These are phyloP conservation scores for Napeogenes sylphis DNA, from an alignment of 2,888 invertebrate genomes.

Conservation along the genomic window DNA sequence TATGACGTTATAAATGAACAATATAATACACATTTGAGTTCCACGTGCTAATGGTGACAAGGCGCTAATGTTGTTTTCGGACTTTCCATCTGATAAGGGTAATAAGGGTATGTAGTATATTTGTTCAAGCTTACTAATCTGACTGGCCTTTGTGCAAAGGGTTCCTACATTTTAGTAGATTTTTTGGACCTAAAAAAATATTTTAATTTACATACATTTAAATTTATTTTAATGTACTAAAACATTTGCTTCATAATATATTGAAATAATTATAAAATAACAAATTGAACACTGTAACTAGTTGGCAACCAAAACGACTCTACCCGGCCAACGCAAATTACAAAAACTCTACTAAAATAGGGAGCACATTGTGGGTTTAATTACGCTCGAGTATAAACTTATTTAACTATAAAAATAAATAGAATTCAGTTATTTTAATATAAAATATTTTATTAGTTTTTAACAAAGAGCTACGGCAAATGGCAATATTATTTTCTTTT, in stretches of 20 bases:
- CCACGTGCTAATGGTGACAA: conserved; percentile 50
- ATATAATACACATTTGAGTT: conserved; percentile 27
- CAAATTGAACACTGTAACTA: too few relatives aligned
- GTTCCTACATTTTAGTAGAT: conserved; percentile 24
- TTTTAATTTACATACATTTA: background rate
- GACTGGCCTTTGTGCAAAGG: conserved; percentile 34
- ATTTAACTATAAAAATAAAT: too few relatives aligned
- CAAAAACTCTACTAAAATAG: too few relatives aligned
- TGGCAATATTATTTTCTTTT: conserved; percentile 4
- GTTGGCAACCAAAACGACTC: too few relatives aligned
- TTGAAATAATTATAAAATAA: too few relatives aligned
- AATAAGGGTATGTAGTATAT: conserved; percentile 54
- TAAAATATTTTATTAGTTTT: background rate
- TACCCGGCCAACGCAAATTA: too few relatives aligned
- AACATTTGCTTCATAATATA: too few relatives aligned
- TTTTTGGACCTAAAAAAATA: background rate
- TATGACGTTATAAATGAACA: conserved; percentile 28
- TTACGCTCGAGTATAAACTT: too few relatives aligned
- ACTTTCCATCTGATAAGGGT: conserved; percentile 44
- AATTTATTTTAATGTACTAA: too few relatives aligned
- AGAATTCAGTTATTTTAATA: background rate
- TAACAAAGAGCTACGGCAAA: background rate
- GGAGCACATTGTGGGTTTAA: too few relatives aligned
- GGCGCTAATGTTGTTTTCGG: conserved; percentile 52
- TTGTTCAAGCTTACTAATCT: conserved; percentile 45